A percentile compares a stretch with the other conserved stretches of the same genome.
Evolutionary conservation across 2,888 invertebrate genomes (phyloP).

Genomic region (Craniophora ligustri): DNA sequence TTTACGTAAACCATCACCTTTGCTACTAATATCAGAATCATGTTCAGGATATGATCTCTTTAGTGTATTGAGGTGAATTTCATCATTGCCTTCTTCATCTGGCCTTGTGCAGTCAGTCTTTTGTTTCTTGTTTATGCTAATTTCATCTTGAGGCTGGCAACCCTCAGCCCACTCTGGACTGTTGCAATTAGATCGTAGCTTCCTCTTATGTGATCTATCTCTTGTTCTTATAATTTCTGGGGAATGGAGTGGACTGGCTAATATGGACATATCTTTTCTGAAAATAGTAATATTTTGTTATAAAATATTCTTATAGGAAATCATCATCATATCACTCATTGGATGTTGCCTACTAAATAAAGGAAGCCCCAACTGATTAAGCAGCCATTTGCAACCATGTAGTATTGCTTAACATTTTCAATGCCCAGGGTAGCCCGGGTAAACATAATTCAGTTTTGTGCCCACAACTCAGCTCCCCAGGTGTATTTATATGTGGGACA

Average conservation of each 20-base stretch:
- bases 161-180: constrained; percentile 84
- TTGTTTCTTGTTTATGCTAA: constrained; percentile 60
- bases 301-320: not conserved
- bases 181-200: constrained; percentile 66
- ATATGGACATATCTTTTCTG: constrained; percentile 71
- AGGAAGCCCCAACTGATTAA: no score
- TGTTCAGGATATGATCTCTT: constrained; percentile 64
- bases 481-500: no score
- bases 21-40: constrained; percentile 65
- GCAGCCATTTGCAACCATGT: no score
- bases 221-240: constrained; percentile 67
- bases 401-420: no score
- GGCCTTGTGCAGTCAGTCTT: constrained; percentile 53
- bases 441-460: no score
- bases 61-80: constrained; percentile 51
- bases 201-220: constrained; percentile 68
- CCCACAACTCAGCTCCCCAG: no score
- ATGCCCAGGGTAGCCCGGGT: no score
- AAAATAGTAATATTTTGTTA: constrained; percentile 48
- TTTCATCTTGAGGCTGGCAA: constrained; percentile 69
- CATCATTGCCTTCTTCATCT: constrained; percentile 31
- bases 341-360: no score
- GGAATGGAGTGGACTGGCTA: constrained; percentile 72
- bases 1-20: constrained; percentile 73
- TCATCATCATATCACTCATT: no score